Evolutionary conservation across 2,113 vertebrate genomes (phyloP).

Genomic region (Mobula hypostoma): DNA sequence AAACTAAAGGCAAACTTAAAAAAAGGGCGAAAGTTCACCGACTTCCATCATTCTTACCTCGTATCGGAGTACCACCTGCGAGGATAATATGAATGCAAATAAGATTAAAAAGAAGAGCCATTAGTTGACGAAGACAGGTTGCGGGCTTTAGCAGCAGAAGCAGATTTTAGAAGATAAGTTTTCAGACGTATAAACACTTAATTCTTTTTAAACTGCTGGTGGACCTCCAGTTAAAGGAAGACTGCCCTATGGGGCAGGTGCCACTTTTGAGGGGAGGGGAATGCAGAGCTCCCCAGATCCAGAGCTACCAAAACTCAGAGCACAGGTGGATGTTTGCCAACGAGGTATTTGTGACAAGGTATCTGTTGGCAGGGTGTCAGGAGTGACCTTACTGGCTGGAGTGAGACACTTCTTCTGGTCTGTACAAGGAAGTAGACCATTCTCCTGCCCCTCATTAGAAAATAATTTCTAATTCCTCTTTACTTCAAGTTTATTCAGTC

Average conservation of each 20-base stretch:
- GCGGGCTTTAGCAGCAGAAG: conserved; percentile 99
- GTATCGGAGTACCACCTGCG: conserved; percentile 96
- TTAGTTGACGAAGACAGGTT: conserved; percentile 98
- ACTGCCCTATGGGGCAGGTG: neutral
- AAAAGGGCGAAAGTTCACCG: conserved; percentile 44
- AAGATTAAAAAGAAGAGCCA: conserved; percentile 99
- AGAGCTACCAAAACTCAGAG: neutral
- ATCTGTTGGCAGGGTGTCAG: neutral
- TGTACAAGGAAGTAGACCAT: neutral
- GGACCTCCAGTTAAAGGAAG: conserved; percentile 31
- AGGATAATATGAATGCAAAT: conserved; percentile 99
- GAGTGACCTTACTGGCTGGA: neutral
- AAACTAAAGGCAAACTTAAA: neutral
- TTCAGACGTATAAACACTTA: conserved; percentile 37
- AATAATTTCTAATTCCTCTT: neutral
- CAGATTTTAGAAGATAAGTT: conserved; percentile 62
- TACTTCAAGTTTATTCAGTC: neutral
- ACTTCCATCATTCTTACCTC: conserved; percentile 79
- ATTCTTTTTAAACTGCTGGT: conserved; percentile 32
- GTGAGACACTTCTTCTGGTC: neutral
- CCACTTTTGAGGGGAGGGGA: conserved; percentile 6
- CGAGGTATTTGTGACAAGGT: neutral
- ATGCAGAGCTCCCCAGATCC: neutral
- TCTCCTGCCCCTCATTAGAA: too few relatives aligned
- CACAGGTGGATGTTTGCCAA: neutral